Evolutionary conservation across 2,888 invertebrate genomes (phyloP).

Genomic region (Sesia apiformis): DNA sequence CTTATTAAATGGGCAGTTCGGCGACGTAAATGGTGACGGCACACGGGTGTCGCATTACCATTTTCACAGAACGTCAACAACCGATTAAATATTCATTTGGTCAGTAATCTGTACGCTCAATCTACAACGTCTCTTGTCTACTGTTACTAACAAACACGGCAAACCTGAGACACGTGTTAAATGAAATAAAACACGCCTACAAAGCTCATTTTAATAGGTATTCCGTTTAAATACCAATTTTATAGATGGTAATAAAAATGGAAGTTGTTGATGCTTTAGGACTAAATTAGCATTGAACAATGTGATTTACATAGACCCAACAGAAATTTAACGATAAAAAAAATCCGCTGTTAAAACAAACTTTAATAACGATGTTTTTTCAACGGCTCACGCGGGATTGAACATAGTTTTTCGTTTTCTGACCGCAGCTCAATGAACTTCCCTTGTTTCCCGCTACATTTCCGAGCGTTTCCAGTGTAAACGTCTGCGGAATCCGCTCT

Average conservation of each 20-base stretch:
- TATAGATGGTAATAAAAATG: background rate
- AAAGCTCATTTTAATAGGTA: background rate
- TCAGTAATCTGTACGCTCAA: slow-evolving; percentile 20
- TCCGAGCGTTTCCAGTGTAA: no score
- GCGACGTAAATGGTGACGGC: slow-evolving; percentile 34
- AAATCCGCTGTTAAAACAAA: no score
- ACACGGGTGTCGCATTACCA: slow-evolving; percentile 46
- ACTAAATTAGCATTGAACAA: background rate
- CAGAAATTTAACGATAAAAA: no score
- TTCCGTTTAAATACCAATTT: background rate
- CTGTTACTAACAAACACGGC: background rate
- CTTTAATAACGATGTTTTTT: no score
- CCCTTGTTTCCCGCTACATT: no score
- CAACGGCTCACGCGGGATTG: no score
- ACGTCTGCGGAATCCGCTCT: no score
- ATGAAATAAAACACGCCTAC: slow-evolving; percentile 1
- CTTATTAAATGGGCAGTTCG: slow-evolving; percentile 36
- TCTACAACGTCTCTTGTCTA: slow-evolving; percentile 4
- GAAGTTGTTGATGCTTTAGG: background rate
- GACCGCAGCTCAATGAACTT: no score
- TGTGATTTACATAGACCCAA: background rate
- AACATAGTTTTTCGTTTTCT: no score
- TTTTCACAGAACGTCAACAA: slow-evolving; percentile 45
- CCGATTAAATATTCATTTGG: slow-evolving; percentile 41
- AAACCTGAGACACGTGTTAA: background rate